A percentile compares a stretch with the other conserved stretches of the same genome.
phyloP scores from a whole-genome alignment of 2,113 vertebrate genomes.

The Anhinga rufa region DNA sequence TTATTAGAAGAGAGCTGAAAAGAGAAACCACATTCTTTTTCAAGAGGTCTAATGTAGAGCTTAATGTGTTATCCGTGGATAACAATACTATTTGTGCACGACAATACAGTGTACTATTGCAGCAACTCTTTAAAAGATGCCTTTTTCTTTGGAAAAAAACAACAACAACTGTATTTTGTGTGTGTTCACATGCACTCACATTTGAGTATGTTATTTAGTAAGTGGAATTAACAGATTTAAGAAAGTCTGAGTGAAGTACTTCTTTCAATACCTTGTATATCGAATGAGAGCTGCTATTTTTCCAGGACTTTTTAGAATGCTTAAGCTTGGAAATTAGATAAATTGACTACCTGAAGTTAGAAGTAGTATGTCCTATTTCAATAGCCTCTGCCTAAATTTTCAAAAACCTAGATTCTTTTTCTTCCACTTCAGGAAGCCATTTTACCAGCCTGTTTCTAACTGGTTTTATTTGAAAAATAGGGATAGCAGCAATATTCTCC shows the following conservation, averaged over 20 bases:
- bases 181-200: neutral
- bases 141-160: neutral
- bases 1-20: conserved; percentile 30
- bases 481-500: neutral
- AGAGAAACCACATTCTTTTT: neutral
- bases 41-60: neutral
- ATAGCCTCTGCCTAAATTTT: neutral
- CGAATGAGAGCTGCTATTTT: neutral
- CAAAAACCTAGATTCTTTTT: neutral
- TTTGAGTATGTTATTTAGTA: neutral
- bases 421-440: neutral
- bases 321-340: neutral
- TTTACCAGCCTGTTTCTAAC: neutral
- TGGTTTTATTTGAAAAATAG: neutral
- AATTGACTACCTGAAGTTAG: neutral
- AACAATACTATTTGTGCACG: neutral
- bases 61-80: neutral
- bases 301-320: neutral
- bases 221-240: neutral
- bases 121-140: neutral
- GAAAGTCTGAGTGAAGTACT: neutral
- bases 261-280: neutral
- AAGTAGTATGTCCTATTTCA: neutral
- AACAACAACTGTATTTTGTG: neutral
- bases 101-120: neutral